Percentiles rank a stretch among this genome's conserved stretches.
Evolutionary conservation across 2,888 invertebrate genomes (phyloP).

Genomic region (Galeruca laticollis): DNA sequence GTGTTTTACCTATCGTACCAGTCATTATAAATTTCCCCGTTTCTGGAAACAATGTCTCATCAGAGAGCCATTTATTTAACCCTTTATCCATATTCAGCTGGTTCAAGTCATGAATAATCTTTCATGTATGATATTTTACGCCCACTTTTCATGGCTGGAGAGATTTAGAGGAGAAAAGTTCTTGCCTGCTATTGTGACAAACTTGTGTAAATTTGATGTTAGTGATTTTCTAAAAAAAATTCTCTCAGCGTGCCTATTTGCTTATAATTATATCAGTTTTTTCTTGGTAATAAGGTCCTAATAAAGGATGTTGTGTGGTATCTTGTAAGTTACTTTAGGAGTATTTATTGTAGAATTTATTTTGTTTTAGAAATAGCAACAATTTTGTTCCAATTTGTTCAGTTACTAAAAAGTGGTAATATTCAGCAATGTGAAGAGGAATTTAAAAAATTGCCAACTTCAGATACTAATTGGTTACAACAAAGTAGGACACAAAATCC

Average conservation of each 20-base stretch:
- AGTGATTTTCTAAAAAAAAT: neutral
- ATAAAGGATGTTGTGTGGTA: neutral
- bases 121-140: too few relatives aligned
- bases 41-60: too few relatives aligned
- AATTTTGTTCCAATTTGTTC: conserved; percentile 70
- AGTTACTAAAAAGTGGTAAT: conserved; percentile 70
- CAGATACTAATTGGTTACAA: conserved; percentile 63
- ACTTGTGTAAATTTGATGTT: too few relatives aligned
- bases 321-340: neutral
- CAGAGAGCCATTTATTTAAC: too few relatives aligned
- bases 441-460: conserved; percentile 72
- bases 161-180: too few relatives aligned
- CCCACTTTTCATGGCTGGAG: too few relatives aligned
- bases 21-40: too few relatives aligned
- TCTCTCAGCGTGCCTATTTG: neutral
- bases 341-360: neutral
- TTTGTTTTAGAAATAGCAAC: conserved; percentile 72
- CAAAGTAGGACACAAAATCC: conserved; percentile 32
- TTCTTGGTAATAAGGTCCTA: neutral
- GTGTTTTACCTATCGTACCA: too few relatives aligned
- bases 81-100: too few relatives aligned
- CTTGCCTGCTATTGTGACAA: too few relatives aligned
- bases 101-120: too few relatives aligned
- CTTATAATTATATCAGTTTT: neutral
- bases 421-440: conserved; percentile 71